A percentile compares a stretch with the other conserved stretches of the same genome.
Evolutionary conservation across 1,140 invertebrate species (phyloP).

Genomic region (Zaprionus kolodkinae): DNA sequence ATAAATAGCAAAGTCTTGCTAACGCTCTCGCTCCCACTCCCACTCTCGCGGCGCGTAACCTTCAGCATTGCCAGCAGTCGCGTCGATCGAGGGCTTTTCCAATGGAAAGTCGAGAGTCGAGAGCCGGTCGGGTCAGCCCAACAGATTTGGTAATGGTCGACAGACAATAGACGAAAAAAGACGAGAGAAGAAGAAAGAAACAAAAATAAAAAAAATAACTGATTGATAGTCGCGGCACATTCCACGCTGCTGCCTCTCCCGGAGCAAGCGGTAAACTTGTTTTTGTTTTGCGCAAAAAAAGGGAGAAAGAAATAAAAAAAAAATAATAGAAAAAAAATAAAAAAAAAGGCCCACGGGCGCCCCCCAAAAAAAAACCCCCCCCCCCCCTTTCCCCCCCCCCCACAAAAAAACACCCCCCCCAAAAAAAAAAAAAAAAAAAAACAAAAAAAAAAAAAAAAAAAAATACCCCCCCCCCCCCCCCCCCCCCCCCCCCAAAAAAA

Average conservation of each 20-base stretch:
- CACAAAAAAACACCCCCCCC: too few species aligned
- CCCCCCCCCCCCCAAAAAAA: too few species aligned
- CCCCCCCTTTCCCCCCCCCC: too few species aligned
- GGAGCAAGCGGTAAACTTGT: conserved; percentile 64
- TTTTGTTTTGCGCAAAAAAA: conserved; percentile 61
- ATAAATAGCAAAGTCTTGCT: conserved; percentile 50
- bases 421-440: too few species aligned
- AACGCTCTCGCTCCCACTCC: conserved; percentile 14
- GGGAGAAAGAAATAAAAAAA: conserved; percentile 6
- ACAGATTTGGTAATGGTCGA: conserved; percentile 48
- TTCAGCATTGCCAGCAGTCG: conserved; percentile 44
- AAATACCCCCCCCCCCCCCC: too few species aligned
- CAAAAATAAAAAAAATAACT: conserved; percentile 39
- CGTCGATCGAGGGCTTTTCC: conserved; percentile 68
- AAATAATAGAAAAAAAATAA: conserved; percentile 43
- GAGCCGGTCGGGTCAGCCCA: conserved; percentile 53
- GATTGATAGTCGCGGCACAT: conserved; percentile 81
- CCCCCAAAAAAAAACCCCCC: too few species aligned
- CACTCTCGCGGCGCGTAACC: conserved; percentile 48
- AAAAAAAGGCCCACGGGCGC: too few species aligned
- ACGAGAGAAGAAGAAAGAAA: neutral
- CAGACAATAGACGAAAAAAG: conserved; percentile 46
- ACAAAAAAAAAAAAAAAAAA: too few species aligned
- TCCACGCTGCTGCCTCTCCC: conserved; percentile 57
- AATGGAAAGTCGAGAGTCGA: conserved; percentile 77